Evolutionary conservation across 2,113 vertebrate species (phyloP), one percentile per base, ranked within the genome.

Genomic region (Cyphomyrus plagiostoma): DNA sequence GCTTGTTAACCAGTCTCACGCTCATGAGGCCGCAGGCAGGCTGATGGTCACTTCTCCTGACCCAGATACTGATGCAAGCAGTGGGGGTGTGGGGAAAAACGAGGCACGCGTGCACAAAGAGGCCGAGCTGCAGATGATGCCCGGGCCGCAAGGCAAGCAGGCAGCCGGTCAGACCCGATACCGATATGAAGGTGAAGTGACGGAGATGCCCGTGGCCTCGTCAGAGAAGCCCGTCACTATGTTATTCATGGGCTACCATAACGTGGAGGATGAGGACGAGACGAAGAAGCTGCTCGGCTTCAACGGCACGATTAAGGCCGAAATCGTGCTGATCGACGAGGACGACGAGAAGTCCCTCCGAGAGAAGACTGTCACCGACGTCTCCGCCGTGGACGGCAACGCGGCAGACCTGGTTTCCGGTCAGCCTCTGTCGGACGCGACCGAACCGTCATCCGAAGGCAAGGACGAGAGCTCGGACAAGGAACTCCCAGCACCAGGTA

Each of bases 201-300:
- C 88, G 0, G 94, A 95, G 86, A 83, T 93, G 66, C 94, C 94
- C 0, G 93, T 96, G 86, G 96, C 96, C 87, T 96, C 93, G 4
- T 6, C 92, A 0, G 97, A 98, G 89, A 97, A 98, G 90, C 98
- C 98, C 0, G 94, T 99, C 92, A 99, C 98, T 92, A 99, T 99
- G 98, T 97, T 99, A 94, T 99, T 99, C 95, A 97, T 99, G 93
- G 98, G 98, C 89, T 99, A 99, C 95, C 97, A 99, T 92, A 98
- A 96, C 50, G 96, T 98, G 0, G 96, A 98, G 48, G 97, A 98
- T 0, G 96, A 95, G 91, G 98, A 98, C 58, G 98, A 99, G 93
- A 98, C 97, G 0, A 97, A 97, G 94, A 97, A 97, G 93, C 97
- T 98, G 91, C 95, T 99, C 21, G 98, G 98, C 87, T 99, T 98